Base-by-base conservation (phyloP, 2,888 invertebrate species). In the Torymus tubicola region DNA sequence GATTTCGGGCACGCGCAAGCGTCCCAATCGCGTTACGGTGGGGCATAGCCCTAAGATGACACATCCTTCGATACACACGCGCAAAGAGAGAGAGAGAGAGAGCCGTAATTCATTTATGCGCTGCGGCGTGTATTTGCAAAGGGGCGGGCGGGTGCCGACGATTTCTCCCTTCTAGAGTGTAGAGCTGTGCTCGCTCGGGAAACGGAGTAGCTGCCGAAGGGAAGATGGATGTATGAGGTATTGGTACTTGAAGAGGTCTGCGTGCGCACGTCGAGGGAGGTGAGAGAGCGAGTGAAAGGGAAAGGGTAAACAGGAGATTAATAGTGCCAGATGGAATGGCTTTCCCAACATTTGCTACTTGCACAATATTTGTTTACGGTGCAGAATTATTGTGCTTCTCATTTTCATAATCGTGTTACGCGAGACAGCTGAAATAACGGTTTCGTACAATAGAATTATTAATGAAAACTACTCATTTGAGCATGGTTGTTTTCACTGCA, bases 21-120 rank as follows among this genome's bases (percentile, higher is more conserved):
- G 14, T 2, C 50, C 24, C 68, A 24, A 16, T 16, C 13, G 69
- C n/a, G 12, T 18, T 11, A 18, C 8, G 11, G 57, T 18, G 13
- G 60, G n/a, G 31, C 12, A 42, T 21, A 13, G 31, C 13, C 16
- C 69, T 24, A 16, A 70, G 77, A 77, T 77, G 76, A 76, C 76
- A 69, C 77, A 77, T 69, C 64, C 61, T 14, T 31, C 69, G 70
- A 63, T 16, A n/a, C n/a, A 52, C n/a, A 21, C 13, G 18, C 53
- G 18, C 64, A 42, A 42, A 42, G 42, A 42, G 14, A 14, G 12
- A 2, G 14, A 42, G 12, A 10, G 2, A 13, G 31, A 21, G 50
- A 21, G 21, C 50, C 12, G 60, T 77, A 77, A 77, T 70, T 77
- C 70, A 70, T 77, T 77, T 69, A 76, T 21, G 57, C 42, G 10